Conservation (phyloP, 2,888 invertebrate species). For the Abscondita cerata region DNA sequence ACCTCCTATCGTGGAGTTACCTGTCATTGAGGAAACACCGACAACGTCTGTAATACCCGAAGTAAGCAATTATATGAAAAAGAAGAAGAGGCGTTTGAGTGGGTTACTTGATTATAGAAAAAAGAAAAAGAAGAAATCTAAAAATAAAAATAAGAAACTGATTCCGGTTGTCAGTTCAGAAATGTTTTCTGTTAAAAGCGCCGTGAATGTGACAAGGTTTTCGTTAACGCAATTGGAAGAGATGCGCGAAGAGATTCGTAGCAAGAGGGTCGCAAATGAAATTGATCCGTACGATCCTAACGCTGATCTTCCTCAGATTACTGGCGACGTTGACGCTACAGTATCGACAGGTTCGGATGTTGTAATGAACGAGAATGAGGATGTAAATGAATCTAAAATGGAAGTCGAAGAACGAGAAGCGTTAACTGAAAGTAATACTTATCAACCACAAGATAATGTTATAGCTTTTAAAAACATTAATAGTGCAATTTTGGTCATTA, state of each 20-base stretch:
- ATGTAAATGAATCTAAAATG: not conserved
- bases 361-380: not conserved
- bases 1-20: not conserved
- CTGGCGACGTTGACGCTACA: too few species aligned
- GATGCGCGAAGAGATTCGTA: constrained; percentile 10
- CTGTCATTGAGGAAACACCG: not conserved
- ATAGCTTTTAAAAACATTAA: constrained; percentile 40
- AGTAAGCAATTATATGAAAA: not conserved
- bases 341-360: not conserved
- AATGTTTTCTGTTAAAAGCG: not conserved
- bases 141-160: not conserved
- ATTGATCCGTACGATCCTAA: not conserved
- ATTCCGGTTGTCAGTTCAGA: not conserved
- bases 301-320: not conserved
- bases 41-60: not conserved
- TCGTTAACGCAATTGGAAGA: constrained; percentile 23
- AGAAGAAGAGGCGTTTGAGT: constrained; percentile 8
- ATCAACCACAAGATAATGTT: constrained; percentile 10
- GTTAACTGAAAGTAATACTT: not conserved
- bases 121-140: not conserved
- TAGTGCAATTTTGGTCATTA: constrained; percentile 47
- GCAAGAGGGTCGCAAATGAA: not conserved
- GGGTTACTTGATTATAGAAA: not conserved
- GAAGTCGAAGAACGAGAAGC: not conserved
- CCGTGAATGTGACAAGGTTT: constrained; percentile 17